These are phyloP conservation scores for Lordiphosa fenestrarum DNA, from an alignment of 2,888 invertebrate genomes.

Conservation along the genomic window DNA sequence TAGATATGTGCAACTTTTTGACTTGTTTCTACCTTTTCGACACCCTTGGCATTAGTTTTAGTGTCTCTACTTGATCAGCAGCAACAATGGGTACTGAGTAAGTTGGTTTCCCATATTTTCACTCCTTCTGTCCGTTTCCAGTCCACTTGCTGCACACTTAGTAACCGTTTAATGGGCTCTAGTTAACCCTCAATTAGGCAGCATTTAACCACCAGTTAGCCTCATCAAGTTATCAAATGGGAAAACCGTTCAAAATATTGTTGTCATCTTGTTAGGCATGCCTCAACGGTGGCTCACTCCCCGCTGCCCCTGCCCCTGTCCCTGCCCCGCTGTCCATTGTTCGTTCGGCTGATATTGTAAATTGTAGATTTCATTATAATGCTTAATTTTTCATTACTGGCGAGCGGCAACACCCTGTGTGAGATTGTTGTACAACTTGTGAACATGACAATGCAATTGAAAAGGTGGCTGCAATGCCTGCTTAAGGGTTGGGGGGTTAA, in stretches of 20 bases:
- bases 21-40: too few species aligned
- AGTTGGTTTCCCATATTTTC: too few species aligned
- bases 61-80: too few species aligned
- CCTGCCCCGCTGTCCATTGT: slow-evolving; percentile 4
- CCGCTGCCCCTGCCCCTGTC: background rate
- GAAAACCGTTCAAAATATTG: slow-evolving; percentile 4
- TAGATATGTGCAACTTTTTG: too few species aligned
- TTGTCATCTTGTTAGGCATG: slow-evolving; percentile 27
- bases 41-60: too few species aligned
- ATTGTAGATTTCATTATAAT: slow-evolving; percentile 60
- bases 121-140: too few species aligned
- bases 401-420: slow-evolving; percentile 71
- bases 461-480: slow-evolving; percentile 4
- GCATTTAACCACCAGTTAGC: slow-evolving; percentile 9
- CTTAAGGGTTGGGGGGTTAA: slow-evolving; percentile 31
- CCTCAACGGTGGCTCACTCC: background rate
- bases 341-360: slow-evolving; percentile 20
- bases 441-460: slow-evolving; percentile 77
- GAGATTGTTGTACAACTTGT: slow-evolving; percentile 65
- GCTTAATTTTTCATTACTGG: slow-evolving; percentile 63
- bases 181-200: slow-evolving; percentile 4
- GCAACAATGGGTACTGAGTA: too few species aligned
- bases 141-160: too few species aligned
- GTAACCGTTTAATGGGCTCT: background rate
- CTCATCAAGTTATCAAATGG: slow-evolving; percentile 20